Percentiles rank a stretch among this genome's conserved stretches.
Conservation (phyloP, 2,797 vertebrate genomes). For the Morus bassanus region DNA sequence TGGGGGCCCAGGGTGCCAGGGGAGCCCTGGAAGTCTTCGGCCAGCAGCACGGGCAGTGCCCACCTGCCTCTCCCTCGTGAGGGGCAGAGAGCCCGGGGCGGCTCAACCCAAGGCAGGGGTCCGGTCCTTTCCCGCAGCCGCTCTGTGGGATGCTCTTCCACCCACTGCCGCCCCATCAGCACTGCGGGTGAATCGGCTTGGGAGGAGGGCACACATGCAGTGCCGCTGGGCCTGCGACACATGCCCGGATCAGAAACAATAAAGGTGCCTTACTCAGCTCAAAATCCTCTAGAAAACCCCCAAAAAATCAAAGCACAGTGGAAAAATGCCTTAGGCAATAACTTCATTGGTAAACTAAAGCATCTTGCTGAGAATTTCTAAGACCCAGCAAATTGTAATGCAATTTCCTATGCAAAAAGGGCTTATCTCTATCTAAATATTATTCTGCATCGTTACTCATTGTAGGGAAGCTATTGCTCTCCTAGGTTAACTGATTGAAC, state of each 20-base stretch:
- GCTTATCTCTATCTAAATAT: constrained; percentile 72
- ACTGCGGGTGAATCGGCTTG: rapidly evolving
- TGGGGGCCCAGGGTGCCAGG: background rate
- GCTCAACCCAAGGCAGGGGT: rapidly evolving
- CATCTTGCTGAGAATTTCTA: constrained; percentile 50
- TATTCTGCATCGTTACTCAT: constrained; percentile 71
- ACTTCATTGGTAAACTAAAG: constrained; percentile 67
- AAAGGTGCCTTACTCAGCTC: constrained; percentile 43
- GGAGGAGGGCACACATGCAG: background rate
- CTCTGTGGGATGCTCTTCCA: background rate
- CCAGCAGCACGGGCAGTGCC: background rate
- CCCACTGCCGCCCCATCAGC: rapidly evolving
- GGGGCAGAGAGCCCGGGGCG: background rate
- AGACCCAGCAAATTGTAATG: constrained; percentile 60
- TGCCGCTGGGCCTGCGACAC: background rate
- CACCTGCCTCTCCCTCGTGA: rapidly evolving
- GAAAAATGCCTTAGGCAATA: constrained; percentile 64
- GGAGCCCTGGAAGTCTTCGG: background rate
- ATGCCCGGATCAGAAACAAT: background rate
- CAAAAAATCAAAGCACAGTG: constrained; percentile 22
- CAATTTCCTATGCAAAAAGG: constrained; percentile 75
- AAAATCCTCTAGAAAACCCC: constrained; percentile 49
- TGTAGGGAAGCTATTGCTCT: constrained; percentile 66
- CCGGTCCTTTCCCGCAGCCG: rapidly evolving
- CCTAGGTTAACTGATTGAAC: constrained; percentile 78